Base-by-base conservation (phyloP, 2,113 vertebrate species). In the Mirza zaza region DNA sequence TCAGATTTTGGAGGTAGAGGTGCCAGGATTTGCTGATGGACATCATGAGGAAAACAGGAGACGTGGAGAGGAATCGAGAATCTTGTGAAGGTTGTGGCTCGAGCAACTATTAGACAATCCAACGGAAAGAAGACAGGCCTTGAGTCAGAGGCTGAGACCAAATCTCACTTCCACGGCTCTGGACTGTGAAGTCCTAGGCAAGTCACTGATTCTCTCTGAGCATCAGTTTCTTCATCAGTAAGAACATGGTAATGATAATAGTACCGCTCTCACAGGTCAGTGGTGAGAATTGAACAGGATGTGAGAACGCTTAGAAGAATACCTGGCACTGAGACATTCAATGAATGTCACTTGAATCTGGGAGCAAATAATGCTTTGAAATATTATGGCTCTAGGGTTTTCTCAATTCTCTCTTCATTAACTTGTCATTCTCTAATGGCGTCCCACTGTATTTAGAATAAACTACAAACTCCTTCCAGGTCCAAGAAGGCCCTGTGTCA, bases 291-390 rank as follows among this genome's bases (percentile, higher is more conserved):
- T 83, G 87, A 87, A 87, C 67, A 63, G 29, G 23, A 95, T 84
- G 6, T 95, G 65, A 61, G 87, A 87, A 84, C 79, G 32, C 80
- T 90, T 68, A 67, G 61, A 71, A 13, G 52, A 71, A 13, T 73
- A 79, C 13, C 27, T 90, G 20, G 34, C 55, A 83, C 8, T 57
- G 42, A 81, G 39, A 25, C 95, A 59, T 21, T 95, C 39, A 57
- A 67, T 77, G 90, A 88, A 94, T 67, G 63, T 67, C 61, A 87
- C 29, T 73, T 87, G 55, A 87, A 65, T 83, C 8, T 93, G n/a
- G 27, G 27, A 95, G 48, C n/a, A 86, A 86, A 93, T 70, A 76
- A 90, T 90, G 48, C 42, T 71, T 63, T 94, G 57, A 94, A 87
- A 39, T 92, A 85, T 42, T 55, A 86, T 63, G 6, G 1, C 48